Evolutionary conservation across 30 jellyfish, hydroid and myxozoan genomes (phyloP).

Genomic region (Hydractinia echinata): DNA sequence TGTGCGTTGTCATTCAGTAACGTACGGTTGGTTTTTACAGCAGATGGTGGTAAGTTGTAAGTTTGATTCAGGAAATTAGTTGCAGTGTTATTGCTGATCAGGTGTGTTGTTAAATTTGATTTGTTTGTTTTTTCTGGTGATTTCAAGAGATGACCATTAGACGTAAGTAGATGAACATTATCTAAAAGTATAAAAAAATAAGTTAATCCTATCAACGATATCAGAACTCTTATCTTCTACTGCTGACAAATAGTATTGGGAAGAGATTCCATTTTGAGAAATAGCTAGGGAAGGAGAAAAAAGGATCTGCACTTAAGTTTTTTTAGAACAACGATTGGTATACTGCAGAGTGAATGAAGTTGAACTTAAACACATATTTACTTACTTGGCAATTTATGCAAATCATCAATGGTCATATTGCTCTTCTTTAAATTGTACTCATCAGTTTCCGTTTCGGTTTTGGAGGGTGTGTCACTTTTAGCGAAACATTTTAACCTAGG

Average conservation of each 20-base stretch:
- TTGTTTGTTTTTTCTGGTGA: conserved; percentile 6
- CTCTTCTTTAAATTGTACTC: neutral
- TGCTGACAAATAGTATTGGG: too few species aligned
- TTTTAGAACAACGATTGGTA: neutral
- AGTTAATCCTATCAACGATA: too few species aligned
- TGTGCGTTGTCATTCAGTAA: neutral
- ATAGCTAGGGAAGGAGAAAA: too few species aligned
- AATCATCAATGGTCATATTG: neutral
- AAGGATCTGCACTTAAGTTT: neutral
- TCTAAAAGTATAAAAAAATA: neutral
- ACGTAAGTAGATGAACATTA: neutral
- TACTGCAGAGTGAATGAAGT: neutral
- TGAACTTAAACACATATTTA: neutral
- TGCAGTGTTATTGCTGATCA: neutral
- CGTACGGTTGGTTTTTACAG: neutral
- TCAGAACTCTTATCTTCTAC: too few species aligned
- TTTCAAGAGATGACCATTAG: neutral
- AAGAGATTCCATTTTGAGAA: too few species aligned
- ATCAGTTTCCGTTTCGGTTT: neutral
- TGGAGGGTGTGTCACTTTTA: neutral
- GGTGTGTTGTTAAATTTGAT: neutral
- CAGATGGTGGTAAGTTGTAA: neutral
- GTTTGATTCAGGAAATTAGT: neutral
- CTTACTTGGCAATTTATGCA: conserved; percentile 16
- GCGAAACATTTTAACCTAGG: neutral